Evolutionary conservation across 1,140 invertebrate genomes (phyloP).

Genomic region (Procambarus clarkii): DNA sequence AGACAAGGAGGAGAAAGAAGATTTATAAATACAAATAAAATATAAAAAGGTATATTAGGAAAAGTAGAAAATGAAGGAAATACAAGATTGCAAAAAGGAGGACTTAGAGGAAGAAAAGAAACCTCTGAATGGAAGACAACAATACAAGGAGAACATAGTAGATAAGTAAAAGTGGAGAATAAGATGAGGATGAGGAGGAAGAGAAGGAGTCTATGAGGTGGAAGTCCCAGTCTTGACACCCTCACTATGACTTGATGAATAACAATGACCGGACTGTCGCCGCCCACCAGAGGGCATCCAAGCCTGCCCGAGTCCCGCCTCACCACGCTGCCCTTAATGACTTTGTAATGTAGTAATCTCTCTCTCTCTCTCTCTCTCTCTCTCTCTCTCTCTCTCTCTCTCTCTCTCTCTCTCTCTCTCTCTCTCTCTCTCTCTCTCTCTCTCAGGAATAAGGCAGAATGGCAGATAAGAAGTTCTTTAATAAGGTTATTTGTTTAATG

Average conservation of each 20-base stretch:
- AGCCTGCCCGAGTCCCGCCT: no score
- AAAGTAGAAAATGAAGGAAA: background rate
- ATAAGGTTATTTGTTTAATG: no score
- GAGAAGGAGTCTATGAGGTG: background rate
- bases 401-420: no score
- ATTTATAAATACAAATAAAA: background rate
- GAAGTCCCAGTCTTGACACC: background rate
- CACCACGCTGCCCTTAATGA: no score
- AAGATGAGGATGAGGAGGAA: background rate
- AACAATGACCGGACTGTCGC: background rate
- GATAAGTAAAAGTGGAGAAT: background rate
- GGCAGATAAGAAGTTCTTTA: no score
- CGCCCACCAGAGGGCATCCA: background rate
- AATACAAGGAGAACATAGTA: background rate
- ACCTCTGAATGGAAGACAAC: no score
- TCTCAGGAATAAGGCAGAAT: no score
- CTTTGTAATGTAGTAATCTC: no score
- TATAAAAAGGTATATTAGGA: no score
- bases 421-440: no score
- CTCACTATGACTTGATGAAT: background rate
- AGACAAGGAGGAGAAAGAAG: background rate
- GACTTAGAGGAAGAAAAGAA: background rate
- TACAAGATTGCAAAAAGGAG: background rate
- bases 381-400: no score
- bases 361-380: no score